These are phyloP conservation scores for Zosterops japonicus DNA, from an alignment of 2,113 vertebrate species.

Conservation along the genomic window DNA sequence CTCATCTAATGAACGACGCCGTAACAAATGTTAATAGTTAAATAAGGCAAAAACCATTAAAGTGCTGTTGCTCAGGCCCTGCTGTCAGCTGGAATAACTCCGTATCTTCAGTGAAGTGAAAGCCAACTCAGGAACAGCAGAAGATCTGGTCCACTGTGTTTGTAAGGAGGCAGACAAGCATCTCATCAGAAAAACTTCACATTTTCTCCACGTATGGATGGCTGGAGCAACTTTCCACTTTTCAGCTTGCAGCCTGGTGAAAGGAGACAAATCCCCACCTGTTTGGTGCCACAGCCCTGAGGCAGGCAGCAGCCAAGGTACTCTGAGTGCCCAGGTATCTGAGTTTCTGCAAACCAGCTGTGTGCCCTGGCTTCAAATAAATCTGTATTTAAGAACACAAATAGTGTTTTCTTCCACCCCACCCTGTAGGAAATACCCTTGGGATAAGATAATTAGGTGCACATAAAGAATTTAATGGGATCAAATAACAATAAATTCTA, in stretches of 20 bases:
- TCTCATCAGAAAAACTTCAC: not conserved
- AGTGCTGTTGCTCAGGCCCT: not conserved
- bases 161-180: not conserved
- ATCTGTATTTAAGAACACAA: not conserved
- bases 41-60: not conserved
- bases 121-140: not conserved
- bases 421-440: not conserved
- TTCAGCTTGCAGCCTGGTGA: not conserved
- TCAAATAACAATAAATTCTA: not conserved
- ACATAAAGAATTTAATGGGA: not conserved
- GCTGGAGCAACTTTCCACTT: not conserved
- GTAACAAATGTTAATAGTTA: slow-evolving; percentile 10
- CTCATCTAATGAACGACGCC: not conserved
- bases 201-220: not conserved
- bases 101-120: not conserved
- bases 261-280: not conserved
- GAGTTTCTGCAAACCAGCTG: not conserved
- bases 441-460: not conserved
- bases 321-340: not conserved
- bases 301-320: not conserved
- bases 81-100: not conserved
- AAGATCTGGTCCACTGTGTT: not conserved
- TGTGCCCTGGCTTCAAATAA: not conserved
- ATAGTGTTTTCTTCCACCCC: not conserved
- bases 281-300: not conserved